phyloP scores from a whole-genome alignment of 2,888 invertebrate species.

The Phyllotreta striolata region DNA sequence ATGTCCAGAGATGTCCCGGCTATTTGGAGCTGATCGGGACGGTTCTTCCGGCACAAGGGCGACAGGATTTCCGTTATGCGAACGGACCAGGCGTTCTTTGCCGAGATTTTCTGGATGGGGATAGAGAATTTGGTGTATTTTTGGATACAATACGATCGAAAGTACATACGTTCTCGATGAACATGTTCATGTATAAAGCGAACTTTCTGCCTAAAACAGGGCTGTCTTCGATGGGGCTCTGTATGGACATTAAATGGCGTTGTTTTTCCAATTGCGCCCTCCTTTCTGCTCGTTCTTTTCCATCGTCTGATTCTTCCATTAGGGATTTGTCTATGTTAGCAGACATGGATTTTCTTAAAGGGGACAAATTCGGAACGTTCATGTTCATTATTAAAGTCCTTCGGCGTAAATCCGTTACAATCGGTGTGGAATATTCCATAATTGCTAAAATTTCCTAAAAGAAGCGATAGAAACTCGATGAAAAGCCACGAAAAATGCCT shows the following conservation, averaged over 20 bases:
- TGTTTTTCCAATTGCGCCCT: slow-evolving; percentile 42
- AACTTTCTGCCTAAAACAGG: slow-evolving; percentile 73
- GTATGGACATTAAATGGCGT: slow-evolving; percentile 38
- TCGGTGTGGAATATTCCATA: slow-evolving; percentile 38
- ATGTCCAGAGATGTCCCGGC: slow-evolving; percentile 89
- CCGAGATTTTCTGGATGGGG: slow-evolving; percentile 78
- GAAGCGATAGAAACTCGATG: too few relatives aligned
- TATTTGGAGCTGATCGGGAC: slow-evolving; percentile 78
- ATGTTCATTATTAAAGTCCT: slow-evolving; percentile 21
- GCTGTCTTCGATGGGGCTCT: slow-evolving; percentile 38
- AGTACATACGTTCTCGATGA: slow-evolving; percentile 76
- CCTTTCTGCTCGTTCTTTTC: slow-evolving; percentile 43
- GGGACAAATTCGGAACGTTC: slow-evolving; percentile 18
- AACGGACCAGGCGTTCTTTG: slow-evolving; percentile 88
- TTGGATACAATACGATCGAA: slow-evolving; percentile 1
- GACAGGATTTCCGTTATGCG: slow-evolving; percentile 88
- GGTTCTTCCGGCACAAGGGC: slow-evolving; percentile 72
- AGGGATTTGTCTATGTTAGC: slow-evolving; percentile 6
- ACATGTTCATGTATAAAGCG: slow-evolving; percentile 79
- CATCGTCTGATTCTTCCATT: slow-evolving; percentile 40
- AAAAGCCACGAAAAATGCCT: too few relatives aligned
- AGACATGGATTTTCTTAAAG: slow-evolving; percentile 30
- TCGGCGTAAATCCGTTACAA: slow-evolving; percentile 25
- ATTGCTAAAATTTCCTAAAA: too few relatives aligned
- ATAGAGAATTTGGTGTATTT: not conserved